Evolutionary conservation across 2,888 invertebrate genomes (phyloP).

Genomic region (Dysmachus trigonus): DNA sequence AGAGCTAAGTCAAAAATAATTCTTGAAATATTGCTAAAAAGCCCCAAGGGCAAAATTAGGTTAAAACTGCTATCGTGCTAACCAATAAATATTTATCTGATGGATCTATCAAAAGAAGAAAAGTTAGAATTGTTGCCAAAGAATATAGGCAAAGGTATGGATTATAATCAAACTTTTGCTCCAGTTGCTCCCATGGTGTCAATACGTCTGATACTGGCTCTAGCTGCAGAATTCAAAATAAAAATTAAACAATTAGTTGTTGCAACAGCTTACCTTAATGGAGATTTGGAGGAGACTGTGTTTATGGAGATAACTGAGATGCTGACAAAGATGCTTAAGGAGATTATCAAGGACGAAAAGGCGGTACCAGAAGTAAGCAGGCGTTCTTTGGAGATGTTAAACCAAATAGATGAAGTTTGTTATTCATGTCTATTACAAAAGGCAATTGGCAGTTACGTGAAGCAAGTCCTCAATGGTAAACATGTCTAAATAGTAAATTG

Average conservation of each 20-base stretch:
- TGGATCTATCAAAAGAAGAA: neutral
- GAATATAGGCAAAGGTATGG: neutral
- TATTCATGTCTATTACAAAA: neutral
- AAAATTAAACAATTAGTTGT: neutral
- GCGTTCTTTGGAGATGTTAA: neutral
- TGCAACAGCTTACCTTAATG: neutral
- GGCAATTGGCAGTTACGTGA: neutral
- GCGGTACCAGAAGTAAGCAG: neutral
- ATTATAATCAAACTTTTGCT: neutral
- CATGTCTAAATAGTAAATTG: neutral
- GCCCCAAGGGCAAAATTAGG: neutral
- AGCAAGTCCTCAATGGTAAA: neutral
- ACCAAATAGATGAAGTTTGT: neutral
- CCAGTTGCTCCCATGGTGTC: neutral
- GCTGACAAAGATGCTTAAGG: neutral
- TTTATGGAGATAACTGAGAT: neutral
- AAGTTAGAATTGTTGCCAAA: neutral
- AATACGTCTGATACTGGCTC: neutral
- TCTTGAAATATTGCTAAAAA: slow-evolving; percentile 48
- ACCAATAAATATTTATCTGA: neutral
- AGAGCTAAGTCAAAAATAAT: slow-evolving; percentile 45
- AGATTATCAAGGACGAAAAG: neutral
- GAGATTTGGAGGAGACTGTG: neutral
- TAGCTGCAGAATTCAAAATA: neutral
- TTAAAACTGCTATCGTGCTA: neutral